phyloP scores from a whole-genome alignment of 2,888 invertebrate species.

The Boloria selene region DNA sequence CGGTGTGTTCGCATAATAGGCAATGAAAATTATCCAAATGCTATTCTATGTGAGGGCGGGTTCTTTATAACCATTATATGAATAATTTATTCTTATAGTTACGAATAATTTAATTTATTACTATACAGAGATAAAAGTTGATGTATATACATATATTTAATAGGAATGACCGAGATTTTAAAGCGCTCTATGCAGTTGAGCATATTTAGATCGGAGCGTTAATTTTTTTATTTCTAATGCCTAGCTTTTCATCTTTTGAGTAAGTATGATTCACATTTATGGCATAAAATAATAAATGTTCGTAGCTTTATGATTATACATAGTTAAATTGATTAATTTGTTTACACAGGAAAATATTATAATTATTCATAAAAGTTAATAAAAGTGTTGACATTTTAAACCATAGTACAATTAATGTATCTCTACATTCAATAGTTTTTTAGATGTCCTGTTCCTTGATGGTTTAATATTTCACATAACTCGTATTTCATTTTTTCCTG shows the following conservation, averaged over 20 bases:
- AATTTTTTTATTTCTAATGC: neutral
- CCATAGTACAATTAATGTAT: neutral
- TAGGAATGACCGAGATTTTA: slow-evolving; percentile 44
- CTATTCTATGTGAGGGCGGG: too few species aligned
- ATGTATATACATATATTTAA: slow-evolving; percentile 24
- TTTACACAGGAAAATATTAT: neutral
- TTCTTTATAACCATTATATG: too few species aligned
- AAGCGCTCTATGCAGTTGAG: slow-evolving; percentile 45
- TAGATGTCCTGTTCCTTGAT: neutral
- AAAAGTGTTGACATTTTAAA: neutral
- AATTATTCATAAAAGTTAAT: neutral
- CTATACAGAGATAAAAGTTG: too few species aligned
- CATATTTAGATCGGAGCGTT: slow-evolving; percentile 8
- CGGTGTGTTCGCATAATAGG: too few species aligned
- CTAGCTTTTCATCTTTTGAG: neutral
- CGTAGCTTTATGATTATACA: too few species aligned
- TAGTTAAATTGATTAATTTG: too few species aligned
- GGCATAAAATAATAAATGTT: too few species aligned
- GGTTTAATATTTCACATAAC: slow-evolving; percentile 46
- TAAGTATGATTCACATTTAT: too few species aligned
- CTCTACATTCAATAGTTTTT: neutral
- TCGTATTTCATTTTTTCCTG: slow-evolving; percentile 61
- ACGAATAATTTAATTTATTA: too few species aligned
- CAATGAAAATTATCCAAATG: too few species aligned
- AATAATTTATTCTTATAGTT: too few species aligned